These are phyloP conservation scores for Drosophila cardini DNA, from an alignment of 1,140 invertebrate genomes.

Conservation along the genomic window DNA sequence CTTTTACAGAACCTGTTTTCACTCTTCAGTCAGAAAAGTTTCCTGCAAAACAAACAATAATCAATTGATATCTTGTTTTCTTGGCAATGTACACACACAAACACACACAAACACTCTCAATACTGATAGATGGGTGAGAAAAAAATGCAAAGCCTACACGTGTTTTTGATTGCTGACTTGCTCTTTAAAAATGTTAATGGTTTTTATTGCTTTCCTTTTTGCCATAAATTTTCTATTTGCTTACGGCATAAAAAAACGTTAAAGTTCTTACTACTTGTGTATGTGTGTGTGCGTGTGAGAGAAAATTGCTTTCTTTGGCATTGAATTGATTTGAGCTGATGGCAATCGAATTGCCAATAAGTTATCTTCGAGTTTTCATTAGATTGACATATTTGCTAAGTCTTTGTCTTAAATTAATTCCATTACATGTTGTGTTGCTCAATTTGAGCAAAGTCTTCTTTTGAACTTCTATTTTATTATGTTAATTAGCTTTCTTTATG, in stretches of 20 bases:
- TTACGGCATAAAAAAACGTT: slow-evolving; percentile 65
- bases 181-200: slow-evolving; percentile 60
- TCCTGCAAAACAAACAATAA: slow-evolving; percentile 55
- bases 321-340: not conserved
- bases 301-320: not conserved
- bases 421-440: not conserved
- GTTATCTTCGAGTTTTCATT: not conserved
- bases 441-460: slow-evolving; percentile 1
- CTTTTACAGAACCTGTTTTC: slow-evolving; percentile 45
- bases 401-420: slow-evolving; percentile 34
- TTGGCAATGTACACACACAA: slow-evolving; percentile 21
- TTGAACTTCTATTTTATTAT: slow-evolving; percentile 57
- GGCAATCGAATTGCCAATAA: not conserved
- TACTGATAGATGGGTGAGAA: slow-evolving; percentile 14
- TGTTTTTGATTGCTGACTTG: slow-evolving; percentile 77
- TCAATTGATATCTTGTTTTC: slow-evolving; percentile 24
- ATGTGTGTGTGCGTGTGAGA: slow-evolving; percentile 5
- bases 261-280: slow-evolving; percentile 68
- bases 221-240: slow-evolving; percentile 33
- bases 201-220: slow-evolving; percentile 40
- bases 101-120: slow-evolving; percentile 16
- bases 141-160: slow-evolving; percentile 36
- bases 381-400: slow-evolving; percentile 7
- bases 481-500: slow-evolving; percentile 35
- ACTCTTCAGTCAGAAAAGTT: slow-evolving; percentile 55